Evolutionary conservation across 2,888 invertebrate species (phyloP).

Genomic region (Hypsopygia costalis): DNA sequence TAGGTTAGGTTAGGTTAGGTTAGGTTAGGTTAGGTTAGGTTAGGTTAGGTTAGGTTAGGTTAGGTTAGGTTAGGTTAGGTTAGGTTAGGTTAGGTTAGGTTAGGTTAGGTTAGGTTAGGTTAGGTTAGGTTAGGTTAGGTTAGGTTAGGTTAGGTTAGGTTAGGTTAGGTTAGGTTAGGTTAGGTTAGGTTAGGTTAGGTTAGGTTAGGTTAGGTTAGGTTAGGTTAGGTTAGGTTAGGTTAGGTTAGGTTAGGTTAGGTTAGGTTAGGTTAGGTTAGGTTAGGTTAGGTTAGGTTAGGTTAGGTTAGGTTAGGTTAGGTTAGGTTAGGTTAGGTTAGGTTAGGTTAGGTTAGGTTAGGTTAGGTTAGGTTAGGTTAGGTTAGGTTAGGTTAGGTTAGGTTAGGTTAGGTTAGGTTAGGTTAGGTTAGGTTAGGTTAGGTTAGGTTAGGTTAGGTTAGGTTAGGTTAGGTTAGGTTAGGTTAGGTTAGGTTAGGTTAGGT

Average conservation of each 20-base stretch:
- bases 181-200: constrained; percentile 20
- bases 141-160: constrained; percentile 21
- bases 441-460: constrained; percentile 22
- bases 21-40: constrained; percentile 21
- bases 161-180: constrained; percentile 21
- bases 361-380: constrained; percentile 21
- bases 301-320: constrained; percentile 21
- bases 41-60: constrained; percentile 17
- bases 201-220: constrained; percentile 21
- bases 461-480: constrained; percentile 21
- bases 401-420: constrained; percentile 20
- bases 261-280: constrained; percentile 20
- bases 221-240: constrained; percentile 20
- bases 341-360: constrained; percentile 20
- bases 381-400: constrained; percentile 17
- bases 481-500: constrained; percentile 17
- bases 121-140: constrained; percentile 21
- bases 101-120: constrained; percentile 22
- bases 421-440: constrained; percentile 19
- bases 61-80: constrained; percentile 16
- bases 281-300: constrained; percentile 19
- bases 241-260: constrained; percentile 19
- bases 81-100: constrained; percentile 13
- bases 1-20: constrained; percentile 25
- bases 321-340: constrained; percentile 21